Evolutionary conservation across 2,113 vertebrate genomes (phyloP).

Genomic region (Microtus pennsylvanicus): DNA sequence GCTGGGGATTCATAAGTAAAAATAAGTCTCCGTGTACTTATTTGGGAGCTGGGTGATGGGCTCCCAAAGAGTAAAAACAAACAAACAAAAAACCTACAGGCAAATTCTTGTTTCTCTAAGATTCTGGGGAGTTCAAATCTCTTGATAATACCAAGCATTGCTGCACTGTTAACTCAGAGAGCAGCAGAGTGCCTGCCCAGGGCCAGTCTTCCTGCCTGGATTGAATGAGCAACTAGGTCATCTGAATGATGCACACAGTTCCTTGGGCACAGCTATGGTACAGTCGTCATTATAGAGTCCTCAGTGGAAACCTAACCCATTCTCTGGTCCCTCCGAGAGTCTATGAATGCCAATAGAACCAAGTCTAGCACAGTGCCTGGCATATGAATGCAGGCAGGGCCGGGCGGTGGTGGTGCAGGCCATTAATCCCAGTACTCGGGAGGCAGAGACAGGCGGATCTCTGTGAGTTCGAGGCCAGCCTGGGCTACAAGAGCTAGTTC

Average conservation of each 20-base stretch:
- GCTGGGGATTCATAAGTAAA: neutral
- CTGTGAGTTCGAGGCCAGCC: too few species aligned
- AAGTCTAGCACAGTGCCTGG: neutral
- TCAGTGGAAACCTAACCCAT: neutral
- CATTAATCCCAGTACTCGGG: too few species aligned
- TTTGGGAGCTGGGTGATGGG: neutral
- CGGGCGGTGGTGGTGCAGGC: fast-evolving
- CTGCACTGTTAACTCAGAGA: neutral
- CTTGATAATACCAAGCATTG: neutral
- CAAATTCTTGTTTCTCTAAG: neutral
- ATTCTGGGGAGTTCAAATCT: neutral
- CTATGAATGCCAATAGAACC: neutral
- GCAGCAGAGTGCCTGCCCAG: neutral
- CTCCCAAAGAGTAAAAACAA: neutral
- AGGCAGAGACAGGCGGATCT: too few species aligned
- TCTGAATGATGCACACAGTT: neutral
- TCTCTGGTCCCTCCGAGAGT: neutral
- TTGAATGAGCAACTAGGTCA: neutral
- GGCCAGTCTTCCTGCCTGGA: neutral
- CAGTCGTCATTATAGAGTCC: neutral
- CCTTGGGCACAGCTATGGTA: neutral
- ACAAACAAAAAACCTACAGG: neutral
- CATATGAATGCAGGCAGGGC: neutral
- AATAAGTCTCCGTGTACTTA: neutral
- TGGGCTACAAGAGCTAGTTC: too few species aligned